phyloP scores from a whole-genome alignment of 2,113 vertebrate genomes.

The Rousettus leschenaultii region DNA sequence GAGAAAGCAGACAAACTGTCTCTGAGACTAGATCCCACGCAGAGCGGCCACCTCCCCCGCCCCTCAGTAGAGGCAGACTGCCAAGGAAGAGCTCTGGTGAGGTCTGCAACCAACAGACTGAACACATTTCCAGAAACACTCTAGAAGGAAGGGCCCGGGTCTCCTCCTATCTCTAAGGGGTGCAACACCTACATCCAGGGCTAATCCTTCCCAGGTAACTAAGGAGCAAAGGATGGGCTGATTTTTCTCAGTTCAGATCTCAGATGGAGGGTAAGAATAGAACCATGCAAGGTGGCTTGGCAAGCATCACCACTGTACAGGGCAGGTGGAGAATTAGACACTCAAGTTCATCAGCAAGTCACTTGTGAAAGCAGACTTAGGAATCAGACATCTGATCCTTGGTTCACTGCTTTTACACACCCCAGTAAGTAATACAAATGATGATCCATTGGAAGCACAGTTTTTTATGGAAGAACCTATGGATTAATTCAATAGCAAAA shows the following conservation, averaged over 20 bases:
- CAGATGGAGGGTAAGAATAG: not conserved
- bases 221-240: not conserved
- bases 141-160: not conserved
- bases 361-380: slow-evolving; percentile 30
- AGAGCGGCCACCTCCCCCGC: not conserved
- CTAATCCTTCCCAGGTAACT: not conserved
- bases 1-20: not conserved
- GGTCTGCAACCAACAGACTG: not conserved
- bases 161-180: not conserved
- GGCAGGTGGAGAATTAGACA: not conserved
- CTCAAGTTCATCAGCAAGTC: not conserved
- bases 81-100: not conserved
- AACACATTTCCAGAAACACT: not conserved
- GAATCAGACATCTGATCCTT: not conserved
- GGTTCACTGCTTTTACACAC: not conserved
- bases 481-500: not conserved
- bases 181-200: not conserved
- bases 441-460: not conserved
- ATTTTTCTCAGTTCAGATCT: not conserved
- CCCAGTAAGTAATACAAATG: not conserved
- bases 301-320: not conserved
- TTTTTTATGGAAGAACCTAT: not conserved
- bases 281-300: not conserved
- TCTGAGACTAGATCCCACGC: not conserved
- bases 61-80: not conserved